These are phyloP conservation scores for Trachurus trachurus DNA, from an alignment of 2,797 vertebrate genomes.

Conservation along the genomic window DNA sequence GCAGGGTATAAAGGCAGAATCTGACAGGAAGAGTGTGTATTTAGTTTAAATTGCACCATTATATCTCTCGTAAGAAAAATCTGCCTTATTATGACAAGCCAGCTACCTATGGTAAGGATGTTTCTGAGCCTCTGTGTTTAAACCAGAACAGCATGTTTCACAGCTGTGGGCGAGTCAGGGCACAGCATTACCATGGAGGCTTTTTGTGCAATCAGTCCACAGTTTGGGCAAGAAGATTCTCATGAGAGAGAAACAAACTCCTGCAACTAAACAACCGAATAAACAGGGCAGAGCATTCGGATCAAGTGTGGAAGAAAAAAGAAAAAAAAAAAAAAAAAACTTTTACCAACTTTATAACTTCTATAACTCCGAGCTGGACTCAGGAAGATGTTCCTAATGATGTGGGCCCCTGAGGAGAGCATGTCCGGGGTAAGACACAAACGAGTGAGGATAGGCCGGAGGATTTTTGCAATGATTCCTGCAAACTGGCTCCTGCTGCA, in stretches of 20 bases:
- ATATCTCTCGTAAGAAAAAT: not conserved
- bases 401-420: not conserved
- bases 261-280: not conserved
- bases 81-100: not conserved
- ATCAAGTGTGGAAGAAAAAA: not conserved
- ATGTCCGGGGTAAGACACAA: not conserved
- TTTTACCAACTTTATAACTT: too few relatives aligned
- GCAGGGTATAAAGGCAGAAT: not conserved
- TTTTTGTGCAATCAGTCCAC: not conserved
- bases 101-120: not conserved
- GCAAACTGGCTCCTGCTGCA: not conserved
- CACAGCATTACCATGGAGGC: not conserved
- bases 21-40: not conserved
- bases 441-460: not conserved
- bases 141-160: constrained; percentile 3
- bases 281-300: not conserved
- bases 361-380: too few relatives aligned
- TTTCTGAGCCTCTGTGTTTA: not conserved
- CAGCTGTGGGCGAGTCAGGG: not conserved
- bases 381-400: not conserved
- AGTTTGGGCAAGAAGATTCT: not conserved
- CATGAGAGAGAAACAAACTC: not conserved
- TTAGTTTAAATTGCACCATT: not conserved
- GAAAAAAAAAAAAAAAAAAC: too few relatives aligned
- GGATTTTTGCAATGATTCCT: too few relatives aligned